phyloP scores from a whole-genome alignment of 23 tunicate species.

The Styela clava region DNA sequence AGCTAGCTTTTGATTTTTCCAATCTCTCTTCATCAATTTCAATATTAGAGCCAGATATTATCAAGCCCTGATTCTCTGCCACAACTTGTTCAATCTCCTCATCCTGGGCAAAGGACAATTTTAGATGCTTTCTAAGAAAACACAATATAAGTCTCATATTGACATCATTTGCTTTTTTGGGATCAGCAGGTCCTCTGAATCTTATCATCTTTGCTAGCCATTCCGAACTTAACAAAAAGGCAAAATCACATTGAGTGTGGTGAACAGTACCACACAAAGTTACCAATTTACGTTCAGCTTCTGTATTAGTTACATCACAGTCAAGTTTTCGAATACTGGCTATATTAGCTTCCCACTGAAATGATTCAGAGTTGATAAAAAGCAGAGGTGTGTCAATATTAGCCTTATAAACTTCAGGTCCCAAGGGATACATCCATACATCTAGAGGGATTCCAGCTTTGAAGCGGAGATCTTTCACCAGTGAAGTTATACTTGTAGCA shows the following conservation, averaged over 20 bases:
- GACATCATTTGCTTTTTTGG: slow-evolving; percentile 9
- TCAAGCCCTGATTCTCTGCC: neutral
- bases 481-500: slow-evolving; percentile 21
- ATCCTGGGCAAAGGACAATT: neutral
- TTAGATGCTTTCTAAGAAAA: slow-evolving; percentile 33
- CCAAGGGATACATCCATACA: slow-evolving; percentile 28
- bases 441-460: slow-evolving; percentile 23
- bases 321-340: slow-evolving; percentile 25
- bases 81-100: neutral
- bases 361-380: slow-evolving; percentile 23
- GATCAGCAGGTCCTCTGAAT: slow-evolving; percentile 12
- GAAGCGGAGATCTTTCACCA: slow-evolving; percentile 26
- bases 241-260: slow-evolving; percentile 29
- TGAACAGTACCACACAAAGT: slow-evolving; percentile 32
- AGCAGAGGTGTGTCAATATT: slow-evolving; percentile 20
- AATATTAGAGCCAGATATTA: slow-evolving; percentile 21
- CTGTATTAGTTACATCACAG: neutral
- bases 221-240: slow-evolving; percentile 5
- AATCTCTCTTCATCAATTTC: slow-evolving; percentile 23
- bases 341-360: slow-evolving; percentile 20
- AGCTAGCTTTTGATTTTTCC: neutral
- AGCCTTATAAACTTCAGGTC: neutral
- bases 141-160: slow-evolving; percentile 17
- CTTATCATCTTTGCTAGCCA: slow-evolving; percentile 13
- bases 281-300: slow-evolving; percentile 29